These are phyloP conservation scores for Adelphocoris suturalis DNA, from an alignment of 2,888 invertebrate species.

Conservation along the genomic window DNA sequence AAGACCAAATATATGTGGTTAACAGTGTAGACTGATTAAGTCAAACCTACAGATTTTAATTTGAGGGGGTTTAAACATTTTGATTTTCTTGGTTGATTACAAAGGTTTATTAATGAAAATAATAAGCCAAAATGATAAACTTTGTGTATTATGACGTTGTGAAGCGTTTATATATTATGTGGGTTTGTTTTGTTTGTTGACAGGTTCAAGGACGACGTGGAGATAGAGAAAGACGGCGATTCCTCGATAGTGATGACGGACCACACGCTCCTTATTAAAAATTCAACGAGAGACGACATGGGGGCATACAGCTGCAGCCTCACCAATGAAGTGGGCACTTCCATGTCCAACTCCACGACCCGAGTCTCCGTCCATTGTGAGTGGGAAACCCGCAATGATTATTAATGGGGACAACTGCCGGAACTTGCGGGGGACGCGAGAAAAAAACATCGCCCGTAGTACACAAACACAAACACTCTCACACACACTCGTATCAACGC, in stretches of 20 bases:
- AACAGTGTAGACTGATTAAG: too few relatives aligned
- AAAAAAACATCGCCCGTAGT: not conserved
- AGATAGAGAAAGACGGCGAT: conserved; percentile 80
- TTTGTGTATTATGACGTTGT: too few relatives aligned
- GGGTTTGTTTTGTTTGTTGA: not conserved
- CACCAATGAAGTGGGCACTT: conserved; percentile 88
- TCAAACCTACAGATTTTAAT: too few relatives aligned
- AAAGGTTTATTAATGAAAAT: too few relatives aligned
- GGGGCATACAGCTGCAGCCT: conserved; percentile 92
- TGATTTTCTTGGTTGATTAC: too few relatives aligned
- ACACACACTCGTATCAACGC: not conserved
- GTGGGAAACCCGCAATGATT: conserved; percentile 57
- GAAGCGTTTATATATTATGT: not conserved
- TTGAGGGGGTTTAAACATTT: too few relatives aligned
- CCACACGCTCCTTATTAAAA: conserved; percentile 87
- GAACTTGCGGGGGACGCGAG: not conserved
- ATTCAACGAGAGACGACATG: conserved; percentile 88
- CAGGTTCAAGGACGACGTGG: conserved; percentile 86
- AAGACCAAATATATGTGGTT: too few relatives aligned
- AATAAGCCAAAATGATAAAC: not conserved
- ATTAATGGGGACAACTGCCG: conserved; percentile 55
- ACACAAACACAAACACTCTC: not conserved
- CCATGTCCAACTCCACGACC: conserved; percentile 85
- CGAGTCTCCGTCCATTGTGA: conserved; percentile 90
- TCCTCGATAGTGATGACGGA: conserved; percentile 88